These are phyloP conservation scores for Microplitis deprimator DNA, from an alignment of 2,888 invertebrate genomes.

Conservation along the genomic window DNA sequence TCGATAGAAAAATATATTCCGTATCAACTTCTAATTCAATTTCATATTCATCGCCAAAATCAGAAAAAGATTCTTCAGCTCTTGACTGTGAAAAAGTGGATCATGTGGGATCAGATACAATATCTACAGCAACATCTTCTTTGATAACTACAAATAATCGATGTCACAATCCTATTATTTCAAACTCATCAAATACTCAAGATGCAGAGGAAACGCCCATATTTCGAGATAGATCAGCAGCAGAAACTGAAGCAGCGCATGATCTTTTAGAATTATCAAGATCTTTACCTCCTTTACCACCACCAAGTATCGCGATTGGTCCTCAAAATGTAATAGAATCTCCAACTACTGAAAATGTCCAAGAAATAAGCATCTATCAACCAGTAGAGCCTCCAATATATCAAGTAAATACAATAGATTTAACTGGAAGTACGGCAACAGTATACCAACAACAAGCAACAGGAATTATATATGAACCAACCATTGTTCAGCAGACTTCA, in stretches of 20 bases:
- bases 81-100: not conserved
- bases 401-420: constrained; percentile 67
- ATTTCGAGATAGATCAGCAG: constrained; percentile 73
- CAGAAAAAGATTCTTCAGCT: not conserved
- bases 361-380: constrained; percentile 68
- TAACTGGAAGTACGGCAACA: constrained; percentile 58
- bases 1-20: not conserved
- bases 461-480: constrained; percentile 69
- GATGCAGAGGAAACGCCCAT: constrained; percentile 51
- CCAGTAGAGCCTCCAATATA: constrained; percentile 63
- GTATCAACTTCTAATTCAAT: not conserved
- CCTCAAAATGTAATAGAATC: constrained; percentile 74
- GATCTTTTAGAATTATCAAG: constrained; percentile 84
- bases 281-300: constrained; percentile 83
- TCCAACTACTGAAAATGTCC: constrained; percentile 62
- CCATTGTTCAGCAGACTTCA: constrained; percentile 64
- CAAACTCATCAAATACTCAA: not conserved
- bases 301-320: constrained; percentile 79
- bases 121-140: not conserved
- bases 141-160: not conserved
- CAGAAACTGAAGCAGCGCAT: constrained; percentile 92
- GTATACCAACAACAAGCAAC: constrained; percentile 54
- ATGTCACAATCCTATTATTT: not conserved
- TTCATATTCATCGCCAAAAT: not conserved
- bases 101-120: not conserved